phyloP scores from a whole-genome alignment of 2,888 invertebrate genomes.

The Vesta saturnalis region DNA sequence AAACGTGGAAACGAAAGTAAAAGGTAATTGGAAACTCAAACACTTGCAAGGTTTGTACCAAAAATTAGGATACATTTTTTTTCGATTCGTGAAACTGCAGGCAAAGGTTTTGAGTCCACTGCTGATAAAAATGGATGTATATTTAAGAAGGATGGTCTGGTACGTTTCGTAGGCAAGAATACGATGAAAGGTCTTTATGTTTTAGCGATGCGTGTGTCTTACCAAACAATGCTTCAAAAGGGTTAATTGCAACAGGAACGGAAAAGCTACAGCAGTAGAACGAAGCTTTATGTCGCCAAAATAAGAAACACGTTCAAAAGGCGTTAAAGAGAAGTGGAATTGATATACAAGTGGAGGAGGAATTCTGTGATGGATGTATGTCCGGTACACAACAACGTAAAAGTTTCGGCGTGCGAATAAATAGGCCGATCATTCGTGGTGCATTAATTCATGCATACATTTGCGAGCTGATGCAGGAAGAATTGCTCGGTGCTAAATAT shows the following conservation, averaged over 20 bases:
- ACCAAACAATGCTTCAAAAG: neutral
- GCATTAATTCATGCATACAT: conserved; percentile 6
- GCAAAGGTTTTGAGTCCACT: neutral
- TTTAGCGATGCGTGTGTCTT: neutral
- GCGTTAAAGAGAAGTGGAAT: neutral
- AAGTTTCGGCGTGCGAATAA: neutral
- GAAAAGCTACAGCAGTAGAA: neutral
- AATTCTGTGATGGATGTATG: neutral
- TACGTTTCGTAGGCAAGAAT: neutral
- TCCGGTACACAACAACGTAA: neutral
- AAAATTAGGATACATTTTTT: neutral
- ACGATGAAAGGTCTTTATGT: conserved; percentile 1
- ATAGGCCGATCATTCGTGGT: neutral
- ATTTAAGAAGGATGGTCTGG: neutral
- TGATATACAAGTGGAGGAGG: neutral
- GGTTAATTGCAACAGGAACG: neutral
- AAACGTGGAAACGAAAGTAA: neutral
- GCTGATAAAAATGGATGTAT: neutral
- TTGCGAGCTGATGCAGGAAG: conserved; percentile 6
- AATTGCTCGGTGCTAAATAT: conserved; percentile 34
- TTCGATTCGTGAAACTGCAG: neutral
- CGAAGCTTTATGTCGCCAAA: neutral
- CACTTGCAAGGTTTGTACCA: neutral
- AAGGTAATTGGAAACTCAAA: neutral
- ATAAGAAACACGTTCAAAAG: conserved; percentile 3